These are phyloP conservation scores for Mesorhabditis sp. DNA, from an alignment of 2,888 invertebrate genomes.

Conservation along the genomic window DNA sequence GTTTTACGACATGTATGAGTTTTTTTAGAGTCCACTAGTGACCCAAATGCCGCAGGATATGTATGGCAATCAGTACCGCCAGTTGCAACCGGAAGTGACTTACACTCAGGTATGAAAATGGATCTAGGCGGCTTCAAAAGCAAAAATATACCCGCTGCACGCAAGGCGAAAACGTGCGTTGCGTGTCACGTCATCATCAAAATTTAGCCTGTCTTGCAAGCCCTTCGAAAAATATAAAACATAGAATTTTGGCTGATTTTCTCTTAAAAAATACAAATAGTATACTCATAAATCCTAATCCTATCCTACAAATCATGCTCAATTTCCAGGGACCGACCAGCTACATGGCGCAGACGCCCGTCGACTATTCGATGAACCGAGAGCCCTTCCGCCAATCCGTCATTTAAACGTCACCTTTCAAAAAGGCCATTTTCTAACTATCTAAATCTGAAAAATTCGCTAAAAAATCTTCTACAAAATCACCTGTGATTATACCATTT, in stretches of 20 bases:
- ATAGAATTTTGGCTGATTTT: not conserved
- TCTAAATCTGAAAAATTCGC: no score
- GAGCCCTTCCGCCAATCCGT: constrained; percentile 22
- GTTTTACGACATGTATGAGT: not conserved
- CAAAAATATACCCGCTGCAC: no score
- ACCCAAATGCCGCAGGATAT: constrained; percentile 31
- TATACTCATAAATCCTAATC: not conserved
- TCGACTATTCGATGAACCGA: constrained; percentile 24
- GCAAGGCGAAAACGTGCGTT: no score
- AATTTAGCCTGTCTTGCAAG: no score
- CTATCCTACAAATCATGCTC: no score
- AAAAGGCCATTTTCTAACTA: not conserved
- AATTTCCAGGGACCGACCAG: constrained; percentile 23
- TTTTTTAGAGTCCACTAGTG: constrained; percentile 20
- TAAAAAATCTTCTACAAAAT: no score
- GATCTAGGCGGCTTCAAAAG: no score
- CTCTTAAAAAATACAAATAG: constrained; percentile 3
- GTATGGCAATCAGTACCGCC: constrained; percentile 18
- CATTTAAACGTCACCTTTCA: constrained; percentile 15
- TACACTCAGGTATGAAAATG: constrained; percentile 21
- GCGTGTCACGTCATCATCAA: no score
- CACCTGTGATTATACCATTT: no score
- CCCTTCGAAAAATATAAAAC: no score
- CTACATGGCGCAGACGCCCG: constrained; percentile 27
- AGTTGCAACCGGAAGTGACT: constrained; percentile 32